phyloP scores from a whole-genome alignment of 2,113 vertebrate genomes.

The Propithecus coquereli region DNA sequence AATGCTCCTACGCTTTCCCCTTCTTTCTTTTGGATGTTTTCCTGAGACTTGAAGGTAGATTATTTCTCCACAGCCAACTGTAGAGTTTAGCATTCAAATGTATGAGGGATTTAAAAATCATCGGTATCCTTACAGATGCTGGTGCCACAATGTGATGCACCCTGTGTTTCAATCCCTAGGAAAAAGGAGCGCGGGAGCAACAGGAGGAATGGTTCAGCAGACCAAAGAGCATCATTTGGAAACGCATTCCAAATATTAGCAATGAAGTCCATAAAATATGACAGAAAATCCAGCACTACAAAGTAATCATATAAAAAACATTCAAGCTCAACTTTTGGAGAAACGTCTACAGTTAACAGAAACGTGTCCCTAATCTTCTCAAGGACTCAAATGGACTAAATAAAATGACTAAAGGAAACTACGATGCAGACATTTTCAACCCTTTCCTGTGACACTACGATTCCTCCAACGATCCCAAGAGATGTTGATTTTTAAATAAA shows the following conservation, averaged over 20 bases:
- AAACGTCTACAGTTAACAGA: not conserved
- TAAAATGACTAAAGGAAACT: not conserved
- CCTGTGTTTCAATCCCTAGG: not conserved
- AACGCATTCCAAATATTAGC: not conserved
- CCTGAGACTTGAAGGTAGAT: conserved; percentile 42
- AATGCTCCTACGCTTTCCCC: conserved; percentile 43
- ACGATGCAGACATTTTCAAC: not conserved
- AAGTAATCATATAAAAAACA: not conserved
- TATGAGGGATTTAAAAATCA: conserved; percentile 53
- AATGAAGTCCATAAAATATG: not conserved
- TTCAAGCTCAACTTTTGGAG: not conserved
- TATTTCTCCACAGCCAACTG: not conserved
- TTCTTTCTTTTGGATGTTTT: conserved; percentile 48
- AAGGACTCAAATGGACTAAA: not conserved
- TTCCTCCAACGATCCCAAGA: not conserved
- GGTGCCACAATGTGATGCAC: not conserved
- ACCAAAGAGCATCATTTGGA: not conserved
- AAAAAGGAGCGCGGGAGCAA: not conserved
- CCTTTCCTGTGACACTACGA: not conserved
- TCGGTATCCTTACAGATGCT: not conserved
- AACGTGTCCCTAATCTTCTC: not conserved
- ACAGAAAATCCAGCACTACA: not conserved
- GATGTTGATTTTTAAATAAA: conserved; percentile 5
- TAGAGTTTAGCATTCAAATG: conserved; percentile 39
- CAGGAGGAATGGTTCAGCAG: not conserved